phyloP scores from a whole-genome alignment of 2,797 vertebrate species.

The Oryzias sinensis region DNA sequence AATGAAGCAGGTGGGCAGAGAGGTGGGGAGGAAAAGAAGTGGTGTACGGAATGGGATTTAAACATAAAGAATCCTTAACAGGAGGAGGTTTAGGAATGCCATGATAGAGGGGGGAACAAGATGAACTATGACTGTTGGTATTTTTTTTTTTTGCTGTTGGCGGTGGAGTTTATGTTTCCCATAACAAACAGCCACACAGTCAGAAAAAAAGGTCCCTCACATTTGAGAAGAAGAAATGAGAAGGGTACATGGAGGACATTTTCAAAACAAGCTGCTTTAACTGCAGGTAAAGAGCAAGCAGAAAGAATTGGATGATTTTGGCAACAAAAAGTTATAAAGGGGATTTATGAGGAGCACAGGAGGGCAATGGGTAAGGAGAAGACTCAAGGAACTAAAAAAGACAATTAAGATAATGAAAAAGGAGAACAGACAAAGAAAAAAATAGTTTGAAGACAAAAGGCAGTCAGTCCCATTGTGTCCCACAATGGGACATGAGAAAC shows the following conservation, averaged over 20 bases:
- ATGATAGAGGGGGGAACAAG: slow-evolving; percentile 16
- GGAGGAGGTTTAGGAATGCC: slow-evolving; percentile 24
- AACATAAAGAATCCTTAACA: slow-evolving; percentile 30
- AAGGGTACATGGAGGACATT: slow-evolving; percentile 18
- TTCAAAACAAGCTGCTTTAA: slow-evolving; percentile 53
- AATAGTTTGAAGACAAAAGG: slow-evolving; percentile 15
- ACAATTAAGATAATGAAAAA: slow-evolving; percentile 33
- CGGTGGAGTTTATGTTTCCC: slow-evolving; percentile 65
- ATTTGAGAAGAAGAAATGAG: slow-evolving; percentile 30
- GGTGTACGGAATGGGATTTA: slow-evolving; percentile 24
- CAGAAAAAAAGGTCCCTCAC: slow-evolving; percentile 54
- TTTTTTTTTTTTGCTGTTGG: slow-evolving; percentile 26
- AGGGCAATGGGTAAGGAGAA: slow-evolving; percentile 13
- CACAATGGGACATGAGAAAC: slow-evolving; percentile 27
- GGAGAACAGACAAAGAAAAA: slow-evolving; percentile 5
- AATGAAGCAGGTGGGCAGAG: slow-evolving; percentile 51
- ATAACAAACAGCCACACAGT: slow-evolving; percentile 72
- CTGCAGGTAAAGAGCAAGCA: slow-evolving; percentile 32
- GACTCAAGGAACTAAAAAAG: slow-evolving; percentile 12
- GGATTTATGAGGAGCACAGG: slow-evolving; percentile 1
- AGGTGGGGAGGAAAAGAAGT: slow-evolving; percentile 15
- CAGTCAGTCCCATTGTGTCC: slow-evolving; percentile 33
- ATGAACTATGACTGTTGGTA: slow-evolving; percentile 5
- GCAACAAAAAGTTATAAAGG: slow-evolving; percentile 11
- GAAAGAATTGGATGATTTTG: slow-evolving; percentile 9